Percentiles rank a stretch among this genome's conserved stretches.
phyloP scores from a whole-genome alignment of 2,888 invertebrate species.

The Allophyes oxyacanthae region DNA sequence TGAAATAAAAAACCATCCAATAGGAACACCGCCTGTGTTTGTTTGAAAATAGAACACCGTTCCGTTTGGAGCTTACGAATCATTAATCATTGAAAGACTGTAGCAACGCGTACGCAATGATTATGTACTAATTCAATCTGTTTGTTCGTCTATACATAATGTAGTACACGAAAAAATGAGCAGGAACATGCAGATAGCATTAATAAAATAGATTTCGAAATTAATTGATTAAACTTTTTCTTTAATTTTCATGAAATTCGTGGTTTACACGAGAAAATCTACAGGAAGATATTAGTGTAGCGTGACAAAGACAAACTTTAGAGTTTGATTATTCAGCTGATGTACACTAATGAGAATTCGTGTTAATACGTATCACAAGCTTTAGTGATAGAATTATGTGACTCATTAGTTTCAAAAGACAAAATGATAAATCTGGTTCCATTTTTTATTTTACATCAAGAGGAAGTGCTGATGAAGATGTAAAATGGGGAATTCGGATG shows the following conservation, averaged over 20 bases:
- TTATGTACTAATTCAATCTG: slow-evolving; percentile 53
- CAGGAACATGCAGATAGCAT: slow-evolving; percentile 3
- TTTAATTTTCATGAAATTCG: neutral
- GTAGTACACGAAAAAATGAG: slow-evolving; percentile 25
- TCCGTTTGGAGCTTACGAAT: slow-evolving; percentile 75
- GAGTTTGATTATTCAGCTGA: slow-evolving; percentile 48
- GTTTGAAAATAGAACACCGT: slow-evolving; percentile 82
- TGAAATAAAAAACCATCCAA: slow-evolving; percentile 81
- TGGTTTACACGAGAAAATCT: slow-evolving; percentile 3
- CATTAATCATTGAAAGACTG: slow-evolving; percentile 79
- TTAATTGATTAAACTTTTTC: no score
- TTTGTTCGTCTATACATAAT: slow-evolving; percentile 31
- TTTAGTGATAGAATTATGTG: slow-evolving; percentile 58
- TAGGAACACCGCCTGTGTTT: slow-evolving; percentile 69
- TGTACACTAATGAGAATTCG: slow-evolving; percentile 52
- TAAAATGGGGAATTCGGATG: slow-evolving; percentile 35
- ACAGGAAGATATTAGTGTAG: slow-evolving; percentile 21
- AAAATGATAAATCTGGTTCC: slow-evolving; percentile 50
- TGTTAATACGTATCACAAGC: slow-evolving; percentile 52
- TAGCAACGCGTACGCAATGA: slow-evolving; percentile 62
- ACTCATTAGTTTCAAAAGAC: slow-evolving; percentile 58
- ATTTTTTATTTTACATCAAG: slow-evolving; percentile 54
- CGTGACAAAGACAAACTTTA: slow-evolving; percentile 44
- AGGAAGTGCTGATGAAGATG: slow-evolving; percentile 47
- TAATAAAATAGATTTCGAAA: slow-evolving; percentile 1